phyloP scores from a whole-genome alignment of 2,797 vertebrate species.

The Xiphophorus birchmanni region DNA sequence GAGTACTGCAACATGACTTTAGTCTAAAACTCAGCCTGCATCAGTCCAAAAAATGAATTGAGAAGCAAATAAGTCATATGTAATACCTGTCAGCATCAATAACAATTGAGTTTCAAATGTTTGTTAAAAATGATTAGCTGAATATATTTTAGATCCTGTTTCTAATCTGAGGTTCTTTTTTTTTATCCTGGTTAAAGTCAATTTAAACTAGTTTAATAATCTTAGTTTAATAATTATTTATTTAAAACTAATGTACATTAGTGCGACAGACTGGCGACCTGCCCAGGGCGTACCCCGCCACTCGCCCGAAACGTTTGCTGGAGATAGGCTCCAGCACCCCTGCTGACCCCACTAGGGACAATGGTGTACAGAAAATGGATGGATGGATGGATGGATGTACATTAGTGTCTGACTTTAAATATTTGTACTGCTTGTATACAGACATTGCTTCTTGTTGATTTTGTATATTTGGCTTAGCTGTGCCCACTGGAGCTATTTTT shows the following conservation, averaged over 20 bases:
- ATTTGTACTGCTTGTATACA: not conserved
- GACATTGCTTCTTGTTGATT: not conserved
- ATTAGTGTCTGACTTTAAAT: not conserved
- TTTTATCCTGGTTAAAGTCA: not conserved
- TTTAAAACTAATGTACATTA: not conserved
- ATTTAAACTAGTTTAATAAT: slow-evolving; percentile 1
- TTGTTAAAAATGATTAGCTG: not conserved
- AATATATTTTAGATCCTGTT: not conserved
- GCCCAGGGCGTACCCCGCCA: too few relatives aligned
- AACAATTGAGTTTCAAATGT: not conserved
- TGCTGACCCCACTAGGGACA: too few relatives aligned
- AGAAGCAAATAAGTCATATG: not conserved
- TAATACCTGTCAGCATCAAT: not conserved
- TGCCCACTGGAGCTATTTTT: not conserved
- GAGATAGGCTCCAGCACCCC: too few relatives aligned
- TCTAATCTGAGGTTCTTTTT: not conserved
- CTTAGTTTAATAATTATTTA: not conserved
- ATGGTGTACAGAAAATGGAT: too few relatives aligned
- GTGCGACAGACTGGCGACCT: too few relatives aligned
- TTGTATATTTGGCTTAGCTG: not conserved
- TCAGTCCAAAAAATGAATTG: not conserved
- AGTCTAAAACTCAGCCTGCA: not conserved
- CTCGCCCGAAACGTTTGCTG: too few relatives aligned
- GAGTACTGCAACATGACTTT: not conserved
- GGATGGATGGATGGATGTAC: too few relatives aligned